A percentile compares a stretch with the other conserved stretches of the same genome.
phyloP scores from a whole-genome alignment of 2,888 invertebrate species.

The Gonocerus acuteangulatus region DNA sequence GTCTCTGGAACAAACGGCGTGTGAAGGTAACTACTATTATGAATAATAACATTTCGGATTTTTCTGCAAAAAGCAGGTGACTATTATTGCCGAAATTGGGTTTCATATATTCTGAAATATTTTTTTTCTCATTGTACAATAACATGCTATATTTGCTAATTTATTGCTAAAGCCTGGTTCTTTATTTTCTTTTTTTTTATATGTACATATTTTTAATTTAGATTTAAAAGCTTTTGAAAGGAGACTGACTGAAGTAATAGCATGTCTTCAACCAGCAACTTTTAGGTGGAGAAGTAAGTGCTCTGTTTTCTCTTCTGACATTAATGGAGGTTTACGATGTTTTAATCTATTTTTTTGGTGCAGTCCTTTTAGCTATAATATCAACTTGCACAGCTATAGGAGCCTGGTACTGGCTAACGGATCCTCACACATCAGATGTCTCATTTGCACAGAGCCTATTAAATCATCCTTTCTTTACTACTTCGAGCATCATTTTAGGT shows the following conservation, averaged over 20 bases:
- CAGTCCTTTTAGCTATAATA: constrained; percentile 78
- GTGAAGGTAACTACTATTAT: constrained; percentile 61
- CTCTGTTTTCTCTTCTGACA: constrained; percentile 9
- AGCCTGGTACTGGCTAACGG: constrained; percentile 93
- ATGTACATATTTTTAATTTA: no score
- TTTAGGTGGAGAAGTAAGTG: constrained; percentile 85
- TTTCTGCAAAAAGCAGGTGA: neutral
- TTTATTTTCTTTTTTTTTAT: no score
- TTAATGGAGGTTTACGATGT: constrained; percentile 7
- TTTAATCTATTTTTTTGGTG: constrained; percentile 38
- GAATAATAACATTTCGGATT: neutral
- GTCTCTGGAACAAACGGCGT: constrained; percentile 83
- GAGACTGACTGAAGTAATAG: constrained; percentile 92
- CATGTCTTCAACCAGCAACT: constrained; percentile 88
- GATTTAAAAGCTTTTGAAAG: constrained; percentile 98
- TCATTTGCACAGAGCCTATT: constrained; percentile 83
- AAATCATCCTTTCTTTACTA: constrained; percentile 90
- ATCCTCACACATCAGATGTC: constrained; percentile 86
- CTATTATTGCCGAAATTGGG: no score
- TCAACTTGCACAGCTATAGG: constrained; percentile 87
- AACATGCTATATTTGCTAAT: no score
- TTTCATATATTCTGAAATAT: no score
- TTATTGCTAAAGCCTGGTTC: no score
- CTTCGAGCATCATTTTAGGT: constrained; percentile 77
- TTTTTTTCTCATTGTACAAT: no score